A percentile compares a stretch with the other conserved stretches of the same genome.
phyloP scores from a whole-genome alignment of 2,113 vertebrate genomes.

The Brevimyrus niger region DNA sequence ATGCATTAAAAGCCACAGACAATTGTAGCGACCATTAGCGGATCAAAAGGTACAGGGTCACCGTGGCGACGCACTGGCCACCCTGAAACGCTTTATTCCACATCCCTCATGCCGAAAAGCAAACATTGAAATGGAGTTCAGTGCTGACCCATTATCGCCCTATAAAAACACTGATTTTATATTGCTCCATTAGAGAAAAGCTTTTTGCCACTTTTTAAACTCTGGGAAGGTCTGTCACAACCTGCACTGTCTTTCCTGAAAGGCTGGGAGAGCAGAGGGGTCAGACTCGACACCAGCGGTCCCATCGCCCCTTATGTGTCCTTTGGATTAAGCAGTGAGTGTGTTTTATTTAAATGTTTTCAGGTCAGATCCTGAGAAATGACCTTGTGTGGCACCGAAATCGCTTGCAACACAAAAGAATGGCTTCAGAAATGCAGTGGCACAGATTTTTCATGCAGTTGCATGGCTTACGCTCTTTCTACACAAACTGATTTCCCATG shows the following conservation, averaged over 20 bases:
- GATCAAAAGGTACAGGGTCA: conserved; percentile 44
- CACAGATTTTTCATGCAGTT: not conserved
- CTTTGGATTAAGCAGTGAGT: not conserved
- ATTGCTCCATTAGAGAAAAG: conserved; percentile 21
- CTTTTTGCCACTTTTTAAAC: not conserved
- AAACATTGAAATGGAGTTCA: conserved; percentile 38
- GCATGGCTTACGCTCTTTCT: not conserved
- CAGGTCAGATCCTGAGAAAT: not conserved
- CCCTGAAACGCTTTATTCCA: not conserved
- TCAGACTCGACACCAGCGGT: not conserved
- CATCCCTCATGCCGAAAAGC: conserved; percentile 37
- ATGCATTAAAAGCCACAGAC: conserved; percentile 46
- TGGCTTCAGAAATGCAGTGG: not conserved
- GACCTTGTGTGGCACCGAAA: conserved; percentile 1
- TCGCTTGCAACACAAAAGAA: not conserved
- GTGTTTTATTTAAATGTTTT: not conserved
- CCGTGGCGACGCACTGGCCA: conserved; percentile 13
- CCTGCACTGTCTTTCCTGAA: not conserved
- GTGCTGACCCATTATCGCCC: conserved; percentile 49
- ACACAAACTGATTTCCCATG: conserved; percentile 5
- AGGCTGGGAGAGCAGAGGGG: not conserved
- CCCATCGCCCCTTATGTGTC: not conserved
- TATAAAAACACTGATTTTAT: conserved; percentile 54
- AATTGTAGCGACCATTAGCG: conserved; percentile 54
- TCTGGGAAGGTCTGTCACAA: not conserved